A percentile compares a stretch with the other conserved stretches of the same genome.
phyloP scores from a whole-genome alignment of 2,113 vertebrate species.

The Aldabrachelys gigantea region DNA sequence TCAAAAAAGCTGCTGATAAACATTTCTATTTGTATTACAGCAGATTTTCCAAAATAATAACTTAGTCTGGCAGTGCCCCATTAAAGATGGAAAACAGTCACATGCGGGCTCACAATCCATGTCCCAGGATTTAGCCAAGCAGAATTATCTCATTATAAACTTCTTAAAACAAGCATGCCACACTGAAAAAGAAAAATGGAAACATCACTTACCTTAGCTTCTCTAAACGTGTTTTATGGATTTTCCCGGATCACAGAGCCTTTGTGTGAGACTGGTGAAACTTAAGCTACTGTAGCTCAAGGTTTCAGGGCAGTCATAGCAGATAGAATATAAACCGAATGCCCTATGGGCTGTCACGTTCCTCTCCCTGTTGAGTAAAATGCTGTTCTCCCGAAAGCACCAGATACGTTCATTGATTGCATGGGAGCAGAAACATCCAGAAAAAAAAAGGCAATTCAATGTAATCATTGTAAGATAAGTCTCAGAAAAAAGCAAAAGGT shows the following conservation, averaged over 20 bases:
- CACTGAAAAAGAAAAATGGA: background rate
- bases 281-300: background rate
- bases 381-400: background rate
- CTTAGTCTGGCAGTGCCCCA: background rate
- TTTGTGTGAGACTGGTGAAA: background rate
- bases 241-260: background rate
- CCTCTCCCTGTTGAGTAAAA: background rate
- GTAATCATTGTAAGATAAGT: background rate
- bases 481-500: background rate
- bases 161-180: background rate
- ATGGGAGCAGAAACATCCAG: background rate
- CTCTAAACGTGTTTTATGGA: background rate
- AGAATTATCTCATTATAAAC: too few species aligned
- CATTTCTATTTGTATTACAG: background rate
- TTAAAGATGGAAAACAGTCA: background rate
- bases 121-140: too few species aligned
- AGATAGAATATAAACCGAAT: background rate
- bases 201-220: slow-evolving; percentile 9
- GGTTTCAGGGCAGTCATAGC: background rate
- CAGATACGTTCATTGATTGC: background rate
- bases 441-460: background rate
- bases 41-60: background rate
- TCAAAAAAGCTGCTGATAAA: background rate
- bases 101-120: too few species aligned
- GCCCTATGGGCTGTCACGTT: fast-evolving